Evolutionary conservation across 2,888 invertebrate species (phyloP), one percentile per base, ranked within the genome.

Genomic region (Rhodophaea formosa): DNA sequence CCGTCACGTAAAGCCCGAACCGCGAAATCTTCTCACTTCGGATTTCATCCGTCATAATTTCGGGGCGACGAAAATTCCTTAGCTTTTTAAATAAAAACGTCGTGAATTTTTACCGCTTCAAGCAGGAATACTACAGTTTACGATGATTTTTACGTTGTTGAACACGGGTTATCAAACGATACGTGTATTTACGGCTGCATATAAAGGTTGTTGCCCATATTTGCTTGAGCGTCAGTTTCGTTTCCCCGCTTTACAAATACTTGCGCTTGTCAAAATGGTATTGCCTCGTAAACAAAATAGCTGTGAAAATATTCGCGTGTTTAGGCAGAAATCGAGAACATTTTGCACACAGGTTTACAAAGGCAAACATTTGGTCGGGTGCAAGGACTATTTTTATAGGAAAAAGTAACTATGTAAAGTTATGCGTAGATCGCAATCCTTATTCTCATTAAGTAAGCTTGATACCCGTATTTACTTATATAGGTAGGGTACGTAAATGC

Each of bases 11-110:
- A 77, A 82, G 77, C 80, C 75, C 71, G 68, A 72, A 72, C 77
- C 80, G 78, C 75, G 67, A 82, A 82, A 85, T 86, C 82, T 79
- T 77, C 68, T 53, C 76, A 69, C 78, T 70, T 68, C 67, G 82
- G 78, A 81, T 80, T 84, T 82, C 82, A 82, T 80, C 80, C 80
- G 84, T 87, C 84, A 86, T 86, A 85, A 84, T 84, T 82, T 82
- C 67, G 65, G 53, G 55, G 62, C 67, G 68, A 72, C 66, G 69
- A 70, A 68, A 77, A 72, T 74, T 69, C 77, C 68, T 68, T 69
- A 66, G 65, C 69, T 75, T 77, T 23, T 79, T 74, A 78, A 81
- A 78, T 69, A 77, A 73, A 64, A 67, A 60, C 62, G 56, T 73
- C 71, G 66, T 75, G 69, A 74, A 73, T 70, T 74, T 77, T 76